Percentiles rank a stretch among this genome's conserved stretches.
Evolutionary conservation across 2,113 vertebrate species (phyloP).

Genomic region (Nyctereutes procyonoides): DNA sequence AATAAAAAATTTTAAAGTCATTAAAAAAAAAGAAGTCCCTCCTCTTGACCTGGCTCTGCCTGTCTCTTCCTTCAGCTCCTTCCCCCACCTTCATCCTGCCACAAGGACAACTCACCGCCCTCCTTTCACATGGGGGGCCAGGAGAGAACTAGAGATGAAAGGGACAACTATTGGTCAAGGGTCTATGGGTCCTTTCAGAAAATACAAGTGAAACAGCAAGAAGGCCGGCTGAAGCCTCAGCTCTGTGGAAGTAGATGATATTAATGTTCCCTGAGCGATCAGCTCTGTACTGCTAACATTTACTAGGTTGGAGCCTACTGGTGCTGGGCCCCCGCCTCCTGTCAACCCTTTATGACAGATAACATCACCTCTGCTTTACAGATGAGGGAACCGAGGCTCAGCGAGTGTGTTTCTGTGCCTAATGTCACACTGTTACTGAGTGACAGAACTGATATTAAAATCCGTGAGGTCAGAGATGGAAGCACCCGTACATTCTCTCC

Average conservation of each 20-base stretch:
- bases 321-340: neutral
- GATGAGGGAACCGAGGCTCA: neutral
- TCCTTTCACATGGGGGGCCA: neutral
- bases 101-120: accelerated
- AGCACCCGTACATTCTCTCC: accelerated
- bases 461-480: neutral
- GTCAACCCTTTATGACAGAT: neutral
- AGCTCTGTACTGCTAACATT: neutral
- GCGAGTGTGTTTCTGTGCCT: neutral
- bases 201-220: neutral
- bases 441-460: neutral
- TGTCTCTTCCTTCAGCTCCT: neutral
- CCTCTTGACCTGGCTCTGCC: neutral
- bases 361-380: neutral
- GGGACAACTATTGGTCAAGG: neutral
- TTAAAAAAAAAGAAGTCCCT: neutral
- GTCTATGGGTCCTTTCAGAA: neutral
- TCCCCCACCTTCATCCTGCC: neutral
- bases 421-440: neutral
- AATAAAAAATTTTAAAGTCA: too few relatives aligned
- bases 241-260: neutral
- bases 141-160: neutral
- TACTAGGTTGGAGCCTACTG: neutral
- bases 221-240: neutral
- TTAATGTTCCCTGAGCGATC: neutral